Conservation (phyloP, 1,140 invertebrate genomes). For the Globodera rostochiensis region DNA sequence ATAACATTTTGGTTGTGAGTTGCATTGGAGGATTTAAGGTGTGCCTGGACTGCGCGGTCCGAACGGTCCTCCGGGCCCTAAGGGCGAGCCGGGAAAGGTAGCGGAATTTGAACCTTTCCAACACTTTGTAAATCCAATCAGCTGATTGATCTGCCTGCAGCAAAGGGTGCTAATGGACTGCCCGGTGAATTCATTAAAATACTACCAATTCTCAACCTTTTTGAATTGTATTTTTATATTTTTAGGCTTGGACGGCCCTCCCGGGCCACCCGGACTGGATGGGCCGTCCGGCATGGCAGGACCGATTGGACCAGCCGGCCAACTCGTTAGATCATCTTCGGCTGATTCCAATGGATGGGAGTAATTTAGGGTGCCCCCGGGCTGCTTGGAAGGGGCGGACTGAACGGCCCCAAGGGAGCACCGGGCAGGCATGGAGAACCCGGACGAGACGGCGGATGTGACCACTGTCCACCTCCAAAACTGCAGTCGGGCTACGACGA, state of each 20-base stretch:
- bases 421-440: constrained; percentile 24
- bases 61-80: constrained; percentile 1
- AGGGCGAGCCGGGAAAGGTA: constrained; percentile 16
- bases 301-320: constrained; percentile 2
- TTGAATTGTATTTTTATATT: too few relatives aligned
- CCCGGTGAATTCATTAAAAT: background rate
- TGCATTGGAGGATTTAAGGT: too few relatives aligned
- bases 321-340: background rate
- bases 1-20: too few relatives aligned
- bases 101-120: background rate
- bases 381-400: constrained; percentile 4
- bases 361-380: background rate
- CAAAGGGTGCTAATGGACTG: background rate
- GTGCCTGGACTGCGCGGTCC: constrained; percentile 7
- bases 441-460: background rate
- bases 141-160: constrained; percentile 1
- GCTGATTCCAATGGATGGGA: background rate
- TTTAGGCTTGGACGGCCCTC: background rate
- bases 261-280: constrained; percentile 13
- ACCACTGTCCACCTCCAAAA: constrained; percentile 13
- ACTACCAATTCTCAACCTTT: too few relatives aligned
- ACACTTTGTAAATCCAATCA: background rate
- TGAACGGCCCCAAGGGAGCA: constrained; percentile 19
- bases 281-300: constrained; percentile 7
- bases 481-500: constrained; percentile 17